Percentiles rank a stretch among this genome's conserved stretches.
These are phyloP conservation scores for Falco cherrug DNA, from an alignment of 2,797 vertebrate genomes.

Conservation along the genomic window DNA sequence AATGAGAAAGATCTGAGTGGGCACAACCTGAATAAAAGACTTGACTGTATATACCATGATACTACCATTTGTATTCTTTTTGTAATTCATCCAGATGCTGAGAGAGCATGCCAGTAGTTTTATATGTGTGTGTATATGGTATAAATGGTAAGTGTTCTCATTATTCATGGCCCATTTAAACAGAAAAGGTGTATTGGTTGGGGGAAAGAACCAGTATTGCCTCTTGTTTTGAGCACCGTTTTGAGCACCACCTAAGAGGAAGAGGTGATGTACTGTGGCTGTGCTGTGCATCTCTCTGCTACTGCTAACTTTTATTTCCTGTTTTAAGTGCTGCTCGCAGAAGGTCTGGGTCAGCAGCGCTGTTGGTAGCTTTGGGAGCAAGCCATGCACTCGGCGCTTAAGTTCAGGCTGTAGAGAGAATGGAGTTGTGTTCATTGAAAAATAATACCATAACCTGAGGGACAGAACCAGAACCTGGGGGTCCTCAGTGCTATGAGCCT, in stretches of 20 bases:
- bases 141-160: not conserved
- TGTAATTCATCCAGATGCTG: not conserved
- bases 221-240: not conserved
- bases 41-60: not conserved
- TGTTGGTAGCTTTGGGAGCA: not conserved
- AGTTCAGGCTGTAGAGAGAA: not conserved
- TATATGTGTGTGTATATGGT: fast-evolving
- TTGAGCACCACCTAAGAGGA: not conserved
- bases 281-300: not conserved
- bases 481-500: not conserved
- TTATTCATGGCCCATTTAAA: not conserved
- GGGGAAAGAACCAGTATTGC: not conserved
- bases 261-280: not conserved
- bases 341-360: not conserved
- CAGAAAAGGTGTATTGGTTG: not conserved
- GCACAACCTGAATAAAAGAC: not conserved
- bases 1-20: not conserved
- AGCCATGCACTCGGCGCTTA: not conserved
- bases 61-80: not conserved
- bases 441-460: not conserved
- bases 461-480: not conserved
- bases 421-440: not conserved
- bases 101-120: not conserved
- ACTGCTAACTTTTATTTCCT: not conserved
- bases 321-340: not conserved